A percentile compares a stretch with the other conserved stretches of the same genome.
Evolutionary conservation across 2,113 vertebrate genomes (phyloP).

Genomic region (Elephas maximus): DNA sequence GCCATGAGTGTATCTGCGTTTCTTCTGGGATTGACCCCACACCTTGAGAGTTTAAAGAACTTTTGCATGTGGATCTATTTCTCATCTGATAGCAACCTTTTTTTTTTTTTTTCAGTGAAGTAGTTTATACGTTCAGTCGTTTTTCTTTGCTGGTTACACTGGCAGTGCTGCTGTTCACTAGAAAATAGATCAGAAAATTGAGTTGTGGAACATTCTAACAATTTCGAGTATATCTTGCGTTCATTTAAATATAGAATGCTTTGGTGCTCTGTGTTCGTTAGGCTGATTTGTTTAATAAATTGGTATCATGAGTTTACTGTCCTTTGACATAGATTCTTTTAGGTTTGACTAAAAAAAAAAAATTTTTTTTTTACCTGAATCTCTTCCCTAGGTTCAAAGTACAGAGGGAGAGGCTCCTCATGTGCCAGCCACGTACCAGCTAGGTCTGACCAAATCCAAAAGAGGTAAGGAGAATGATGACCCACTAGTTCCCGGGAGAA

Average conservation of each 20-base stretch:
- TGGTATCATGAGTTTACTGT: not conserved
- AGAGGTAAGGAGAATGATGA: constrained; percentile 86
- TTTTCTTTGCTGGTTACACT: constrained; percentile 8
- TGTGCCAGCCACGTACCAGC: constrained; percentile 83
- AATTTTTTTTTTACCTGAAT: constrained; percentile 6
- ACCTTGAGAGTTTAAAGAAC: not conserved
- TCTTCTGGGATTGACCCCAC: not conserved
- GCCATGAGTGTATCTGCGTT: not conserved
- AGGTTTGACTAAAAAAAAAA: constrained; percentile 57
- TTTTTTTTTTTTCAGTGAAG: not conserved
- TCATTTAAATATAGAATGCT: constrained; percentile 13
- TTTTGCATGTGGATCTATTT: not conserved
- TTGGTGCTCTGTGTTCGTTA: constrained; percentile 29
- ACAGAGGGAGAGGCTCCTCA: constrained; percentile 94
- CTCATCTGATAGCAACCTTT: not conserved
- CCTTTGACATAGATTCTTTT: constrained; percentile 20
- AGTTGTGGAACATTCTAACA: not conserved
- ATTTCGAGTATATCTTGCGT: constrained; percentile 34
- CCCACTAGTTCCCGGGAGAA: not conserved
- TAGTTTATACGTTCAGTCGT: not conserved
- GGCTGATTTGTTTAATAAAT: not conserved
- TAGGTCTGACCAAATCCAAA: constrained; percentile 88
- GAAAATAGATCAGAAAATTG: constrained; percentile 43
- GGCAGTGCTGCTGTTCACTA: not conserved
- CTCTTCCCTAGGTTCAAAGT: constrained; percentile 92